Conservation (phyloP, 1,140 invertebrate species). For the Myzus persicae region DNA sequence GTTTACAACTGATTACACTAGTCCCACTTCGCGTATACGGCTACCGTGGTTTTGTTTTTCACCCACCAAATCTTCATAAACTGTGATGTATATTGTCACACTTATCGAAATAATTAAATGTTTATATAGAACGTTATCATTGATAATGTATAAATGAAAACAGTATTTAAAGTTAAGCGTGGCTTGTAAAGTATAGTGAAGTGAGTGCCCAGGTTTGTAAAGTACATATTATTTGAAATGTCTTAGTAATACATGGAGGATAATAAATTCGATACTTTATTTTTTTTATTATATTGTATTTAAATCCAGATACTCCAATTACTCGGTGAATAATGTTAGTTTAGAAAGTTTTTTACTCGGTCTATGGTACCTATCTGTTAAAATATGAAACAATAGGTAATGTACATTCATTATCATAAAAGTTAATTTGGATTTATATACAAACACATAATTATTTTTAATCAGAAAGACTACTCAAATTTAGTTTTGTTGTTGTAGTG, state of each 20-base stretch:
- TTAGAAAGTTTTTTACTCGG: too few species aligned
- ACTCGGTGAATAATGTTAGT: too few species aligned
- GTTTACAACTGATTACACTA: slow-evolving; percentile 24
- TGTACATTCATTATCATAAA: too few species aligned
- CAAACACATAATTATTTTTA: too few species aligned
- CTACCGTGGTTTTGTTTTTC: slow-evolving; percentile 1
- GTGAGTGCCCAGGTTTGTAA: too few species aligned
- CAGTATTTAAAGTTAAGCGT: neutral
- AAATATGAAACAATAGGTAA: too few species aligned
- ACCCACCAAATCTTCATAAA: neutral
- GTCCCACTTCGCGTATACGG: neutral
- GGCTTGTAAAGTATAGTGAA: neutral
- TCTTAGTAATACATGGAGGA: neutral
- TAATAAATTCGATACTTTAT: neutral
- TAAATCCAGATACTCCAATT: too few species aligned
- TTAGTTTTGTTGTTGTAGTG: too few species aligned
- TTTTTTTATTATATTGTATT: neutral
- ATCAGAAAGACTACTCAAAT: too few species aligned
- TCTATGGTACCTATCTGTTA: too few species aligned
- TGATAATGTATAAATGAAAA: neutral
- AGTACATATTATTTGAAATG: neutral
- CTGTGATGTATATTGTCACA: neutral
- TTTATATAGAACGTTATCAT: neutral
- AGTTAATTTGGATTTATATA: too few species aligned
- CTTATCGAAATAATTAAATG: neutral